phyloP scores from a whole-genome alignment of 2,797 vertebrate genomes.

The Vultur gryphus region DNA sequence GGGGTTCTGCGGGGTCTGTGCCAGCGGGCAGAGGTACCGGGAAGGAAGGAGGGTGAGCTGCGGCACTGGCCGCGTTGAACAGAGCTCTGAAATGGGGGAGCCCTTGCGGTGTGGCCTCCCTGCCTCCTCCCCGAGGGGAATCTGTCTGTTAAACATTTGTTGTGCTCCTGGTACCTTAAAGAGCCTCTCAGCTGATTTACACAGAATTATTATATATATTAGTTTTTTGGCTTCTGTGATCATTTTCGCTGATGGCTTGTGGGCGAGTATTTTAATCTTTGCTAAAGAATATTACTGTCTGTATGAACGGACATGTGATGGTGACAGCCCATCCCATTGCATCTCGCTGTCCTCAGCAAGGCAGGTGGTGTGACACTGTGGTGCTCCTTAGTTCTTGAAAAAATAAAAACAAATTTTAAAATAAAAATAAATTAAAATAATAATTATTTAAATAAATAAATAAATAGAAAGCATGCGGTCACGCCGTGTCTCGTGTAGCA shows the following conservation, averaged over 20 bases:
- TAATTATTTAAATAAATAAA: background rate
- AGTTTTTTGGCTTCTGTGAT: accelerated
- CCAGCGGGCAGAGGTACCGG: background rate
- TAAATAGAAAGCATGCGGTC: accelerated
- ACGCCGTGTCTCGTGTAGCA: accelerated
- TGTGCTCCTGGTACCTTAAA: too few species aligned
- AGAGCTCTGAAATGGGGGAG: background rate
- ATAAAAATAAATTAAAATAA: background rate
- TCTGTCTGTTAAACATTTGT: accelerated
- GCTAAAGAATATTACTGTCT: too few species aligned
- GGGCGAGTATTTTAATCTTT: background rate
- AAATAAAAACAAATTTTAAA: too few species aligned
- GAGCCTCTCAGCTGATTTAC: too few species aligned
- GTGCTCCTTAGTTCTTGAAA: background rate
- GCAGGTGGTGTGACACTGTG: background rate
- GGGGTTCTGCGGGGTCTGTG: background rate
- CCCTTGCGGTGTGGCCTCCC: background rate
- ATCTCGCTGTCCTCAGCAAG: background rate
- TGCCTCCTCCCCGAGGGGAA: accelerated
- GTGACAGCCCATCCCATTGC: background rate
- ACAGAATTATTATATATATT: accelerated
- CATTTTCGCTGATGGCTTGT: background rate
- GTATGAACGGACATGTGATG: accelerated
- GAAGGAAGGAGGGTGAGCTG: background rate
- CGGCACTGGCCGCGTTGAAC: accelerated